Conservation (phyloP, 2,888 invertebrate genomes). For the Ferrisia virgata region DNA sequence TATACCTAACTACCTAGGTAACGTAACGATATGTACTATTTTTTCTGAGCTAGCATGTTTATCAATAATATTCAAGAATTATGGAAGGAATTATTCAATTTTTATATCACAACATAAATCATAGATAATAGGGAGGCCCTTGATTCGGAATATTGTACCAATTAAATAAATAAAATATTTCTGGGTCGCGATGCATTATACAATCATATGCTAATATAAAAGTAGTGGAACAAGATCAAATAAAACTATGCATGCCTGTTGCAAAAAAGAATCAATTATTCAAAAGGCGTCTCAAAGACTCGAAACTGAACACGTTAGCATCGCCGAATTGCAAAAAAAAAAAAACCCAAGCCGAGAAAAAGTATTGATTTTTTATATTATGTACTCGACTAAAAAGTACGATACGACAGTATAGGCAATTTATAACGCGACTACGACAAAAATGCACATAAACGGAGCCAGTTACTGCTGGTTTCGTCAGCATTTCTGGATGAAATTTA, state of each 20-base stretch:
- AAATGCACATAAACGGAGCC: background rate
- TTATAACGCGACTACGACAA: background rate
- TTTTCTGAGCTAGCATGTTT: too few relatives aligned
- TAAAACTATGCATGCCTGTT: conserved; percentile 31
- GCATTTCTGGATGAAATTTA: background rate
- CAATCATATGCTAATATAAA: too few relatives aligned
- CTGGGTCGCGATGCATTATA: too few relatives aligned
- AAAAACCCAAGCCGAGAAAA: conserved; percentile 31
- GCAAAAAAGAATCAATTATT: conserved; percentile 42
- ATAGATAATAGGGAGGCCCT: too few relatives aligned
- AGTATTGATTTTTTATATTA: conserved; percentile 36
- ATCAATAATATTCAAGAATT: too few relatives aligned
- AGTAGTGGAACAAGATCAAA: too few relatives aligned
- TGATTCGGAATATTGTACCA: too few relatives aligned
- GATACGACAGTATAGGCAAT: background rate
- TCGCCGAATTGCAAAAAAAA: background rate
- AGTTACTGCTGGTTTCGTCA: background rate
- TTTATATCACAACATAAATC: too few relatives aligned
- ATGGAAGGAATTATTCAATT: too few relatives aligned
- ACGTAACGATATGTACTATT: too few relatives aligned
- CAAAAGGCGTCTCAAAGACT: conserved; percentile 36
- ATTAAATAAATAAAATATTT: too few relatives aligned
- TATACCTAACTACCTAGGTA: too few relatives aligned
- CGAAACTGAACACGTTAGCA: conserved; percentile 15
- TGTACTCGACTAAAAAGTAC: background rate